phyloP scores from a whole-genome alignment of 2,113 vertebrate genomes.

The Spilogale gracilis region DNA sequence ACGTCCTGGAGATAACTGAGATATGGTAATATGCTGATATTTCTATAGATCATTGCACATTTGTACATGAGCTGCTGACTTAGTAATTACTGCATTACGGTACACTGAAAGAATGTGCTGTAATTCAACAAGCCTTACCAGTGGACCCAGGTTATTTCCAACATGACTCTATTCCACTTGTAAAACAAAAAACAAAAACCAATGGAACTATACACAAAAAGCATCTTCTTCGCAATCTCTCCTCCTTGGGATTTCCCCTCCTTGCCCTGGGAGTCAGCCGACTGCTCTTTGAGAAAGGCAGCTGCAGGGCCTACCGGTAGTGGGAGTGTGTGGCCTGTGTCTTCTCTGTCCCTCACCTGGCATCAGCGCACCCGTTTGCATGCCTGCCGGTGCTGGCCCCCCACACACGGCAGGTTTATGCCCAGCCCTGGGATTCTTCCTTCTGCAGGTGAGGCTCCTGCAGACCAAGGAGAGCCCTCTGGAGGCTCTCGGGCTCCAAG shows the following conservation, averaged over 20 bases:
- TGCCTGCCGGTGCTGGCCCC: background rate
- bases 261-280: background rate
- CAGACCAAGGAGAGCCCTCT: background rate
- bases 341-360: background rate
- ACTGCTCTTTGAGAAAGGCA: background rate
- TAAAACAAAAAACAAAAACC: background rate
- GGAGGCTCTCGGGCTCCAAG: background rate
- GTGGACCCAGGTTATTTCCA: background rate
- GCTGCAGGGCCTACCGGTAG: rapidly evolving
- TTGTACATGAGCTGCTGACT: too few species aligned
- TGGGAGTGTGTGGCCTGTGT: too few species aligned
- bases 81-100: too few species aligned
- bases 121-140: background rate
- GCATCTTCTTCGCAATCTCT: too few species aligned
- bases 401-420: background rate
- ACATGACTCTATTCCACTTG: background rate
- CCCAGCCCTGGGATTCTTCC: background rate
- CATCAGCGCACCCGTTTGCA: background rate
- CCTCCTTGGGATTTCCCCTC: background rate
- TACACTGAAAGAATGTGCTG: background rate
- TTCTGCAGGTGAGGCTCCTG: background rate
- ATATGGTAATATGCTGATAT: too few species aligned
- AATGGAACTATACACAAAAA: rapidly evolving
- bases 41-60: too few species aligned
- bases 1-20: too few species aligned